Conservation (phyloP, 2,888 invertebrate species). For the Furcula furcula region DNA sequence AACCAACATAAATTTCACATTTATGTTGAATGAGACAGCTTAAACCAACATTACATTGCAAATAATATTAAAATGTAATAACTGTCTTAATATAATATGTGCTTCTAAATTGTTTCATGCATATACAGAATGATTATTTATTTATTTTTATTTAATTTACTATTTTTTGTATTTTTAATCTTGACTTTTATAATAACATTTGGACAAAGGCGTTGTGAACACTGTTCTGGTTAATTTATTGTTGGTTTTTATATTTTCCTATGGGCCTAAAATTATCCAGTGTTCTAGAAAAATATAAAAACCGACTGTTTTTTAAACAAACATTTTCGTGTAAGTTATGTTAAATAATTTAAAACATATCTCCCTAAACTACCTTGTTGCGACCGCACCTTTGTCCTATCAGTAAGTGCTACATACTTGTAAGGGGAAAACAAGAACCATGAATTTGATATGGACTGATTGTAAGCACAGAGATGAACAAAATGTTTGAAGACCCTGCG, state of each 20-base stretch:
- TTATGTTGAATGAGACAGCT: constrained; percentile 5
- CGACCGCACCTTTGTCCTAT: background rate
- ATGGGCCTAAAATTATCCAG: too few relatives aligned
- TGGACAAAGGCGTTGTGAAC: constrained; percentile 25
- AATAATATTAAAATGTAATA: constrained; percentile 29
- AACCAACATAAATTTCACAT: constrained; percentile 24
- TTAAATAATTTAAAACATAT: too few relatives aligned
- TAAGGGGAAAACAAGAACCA: too few relatives aligned
- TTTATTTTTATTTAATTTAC: constrained; percentile 20
- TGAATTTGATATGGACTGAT: too few relatives aligned
- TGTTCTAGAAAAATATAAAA: too few relatives aligned
- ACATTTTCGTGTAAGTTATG: too few relatives aligned
- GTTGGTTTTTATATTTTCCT: too few relatives aligned
- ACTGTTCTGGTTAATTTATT: background rate
- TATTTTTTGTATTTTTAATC: constrained; percentile 21
- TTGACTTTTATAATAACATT: constrained; percentile 13
- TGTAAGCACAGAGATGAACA: too few relatives aligned
- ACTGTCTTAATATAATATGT: constrained; percentile 36
- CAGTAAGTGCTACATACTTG: too few relatives aligned
- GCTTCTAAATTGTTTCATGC: constrained; percentile 18
- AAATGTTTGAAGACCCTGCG: too few relatives aligned
- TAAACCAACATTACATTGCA: constrained; percentile 17
- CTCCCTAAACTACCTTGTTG: background rate
- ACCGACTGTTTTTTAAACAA: too few relatives aligned
- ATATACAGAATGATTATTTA: constrained; percentile 26